These are phyloP conservation scores for Xylocopa sonorina DNA, from an alignment of 1,140 invertebrate species.

Conservation along the genomic window DNA sequence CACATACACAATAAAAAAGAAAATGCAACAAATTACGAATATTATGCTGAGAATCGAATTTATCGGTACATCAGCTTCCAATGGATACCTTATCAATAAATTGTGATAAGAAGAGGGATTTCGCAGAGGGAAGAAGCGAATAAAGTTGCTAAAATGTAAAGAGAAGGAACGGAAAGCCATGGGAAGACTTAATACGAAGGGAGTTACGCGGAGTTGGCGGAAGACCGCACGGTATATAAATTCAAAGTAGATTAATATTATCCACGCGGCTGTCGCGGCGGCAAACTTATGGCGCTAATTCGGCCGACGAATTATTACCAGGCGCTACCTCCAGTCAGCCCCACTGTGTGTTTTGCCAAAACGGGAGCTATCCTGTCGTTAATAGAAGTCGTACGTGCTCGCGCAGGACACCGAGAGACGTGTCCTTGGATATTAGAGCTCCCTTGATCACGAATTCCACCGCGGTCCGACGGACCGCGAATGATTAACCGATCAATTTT, in stretches of 20 bases:
- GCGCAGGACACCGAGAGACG: conserved; percentile 41
- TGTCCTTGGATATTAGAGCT: conserved; percentile 41
- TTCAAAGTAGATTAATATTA: conserved; percentile 81
- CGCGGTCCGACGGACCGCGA: too few species aligned
- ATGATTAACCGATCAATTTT: not conserved
- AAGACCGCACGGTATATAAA: conserved; percentile 72
- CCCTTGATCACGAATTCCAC: not conserved
- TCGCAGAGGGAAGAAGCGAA: not conserved
- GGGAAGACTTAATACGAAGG: conserved; percentile 51
- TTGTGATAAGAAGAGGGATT: too few species aligned
- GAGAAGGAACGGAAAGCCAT: conserved; percentile 33
- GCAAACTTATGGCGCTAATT: conserved; percentile 81
- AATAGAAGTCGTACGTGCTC: conserved; percentile 68
- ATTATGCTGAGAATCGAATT: too few species aligned
- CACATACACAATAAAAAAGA: too few species aligned
- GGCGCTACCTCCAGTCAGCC: conserved; percentile 59
- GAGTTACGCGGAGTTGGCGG: conserved; percentile 44
- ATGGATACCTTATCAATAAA: too few species aligned
- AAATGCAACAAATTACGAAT: too few species aligned
- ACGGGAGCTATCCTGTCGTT: conserved; percentile 57
- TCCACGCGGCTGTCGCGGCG: conserved; percentile 76
- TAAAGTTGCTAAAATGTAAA: not conserved
- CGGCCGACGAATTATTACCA: conserved; percentile 78
- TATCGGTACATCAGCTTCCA: too few species aligned
- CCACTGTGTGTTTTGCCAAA: conserved; percentile 62